Conservation (phyloP, 2,113 vertebrate genomes). For the Oryzias melastigma region DNA sequence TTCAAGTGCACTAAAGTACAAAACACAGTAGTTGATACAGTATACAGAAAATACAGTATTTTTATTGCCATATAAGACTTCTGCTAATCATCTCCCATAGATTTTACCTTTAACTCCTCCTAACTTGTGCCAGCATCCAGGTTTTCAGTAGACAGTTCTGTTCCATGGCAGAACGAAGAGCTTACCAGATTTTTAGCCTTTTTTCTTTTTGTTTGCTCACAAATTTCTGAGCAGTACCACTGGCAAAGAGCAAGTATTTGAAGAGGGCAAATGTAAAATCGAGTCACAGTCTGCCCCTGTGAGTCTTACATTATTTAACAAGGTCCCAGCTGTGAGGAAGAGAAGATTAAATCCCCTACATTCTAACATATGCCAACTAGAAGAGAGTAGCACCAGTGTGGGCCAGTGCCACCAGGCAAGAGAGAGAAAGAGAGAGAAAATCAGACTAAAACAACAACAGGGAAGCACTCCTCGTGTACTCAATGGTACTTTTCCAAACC, state of each 20-base stretch:
- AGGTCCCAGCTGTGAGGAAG: slow-evolving; percentile 71
- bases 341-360: slow-evolving; percentile 76
- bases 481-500: slow-evolving; percentile 40
- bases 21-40: too few species aligned
- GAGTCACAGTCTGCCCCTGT: slow-evolving; percentile 65
- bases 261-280: slow-evolving; percentile 67
- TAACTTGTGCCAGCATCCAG: slow-evolving; percentile 20
- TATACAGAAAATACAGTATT: too few species aligned
- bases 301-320: slow-evolving; percentile 74
- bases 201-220: slow-evolving; percentile 47
- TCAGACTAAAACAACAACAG: slow-evolving; percentile 52
- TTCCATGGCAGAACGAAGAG: slow-evolving; percentile 37
- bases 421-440: slow-evolving; percentile 2
- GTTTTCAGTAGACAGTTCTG: slow-evolving; percentile 22
- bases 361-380: slow-evolving; percentile 65
- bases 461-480: slow-evolving; percentile 43
- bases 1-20: too few species aligned
- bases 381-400: slow-evolving; percentile 59
- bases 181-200: slow-evolving; percentile 21
- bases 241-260: slow-evolving; percentile 62
- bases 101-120: slow-evolving; percentile 16
- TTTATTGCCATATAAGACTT: too few species aligned
- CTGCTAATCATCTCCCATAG: too few species aligned
- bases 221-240: slow-evolving; percentile 45
- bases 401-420: slow-evolving; percentile 65